Base-by-base conservation (phyloP, 1,140 invertebrate genomes). In the Heliothis subflexa region DNA sequence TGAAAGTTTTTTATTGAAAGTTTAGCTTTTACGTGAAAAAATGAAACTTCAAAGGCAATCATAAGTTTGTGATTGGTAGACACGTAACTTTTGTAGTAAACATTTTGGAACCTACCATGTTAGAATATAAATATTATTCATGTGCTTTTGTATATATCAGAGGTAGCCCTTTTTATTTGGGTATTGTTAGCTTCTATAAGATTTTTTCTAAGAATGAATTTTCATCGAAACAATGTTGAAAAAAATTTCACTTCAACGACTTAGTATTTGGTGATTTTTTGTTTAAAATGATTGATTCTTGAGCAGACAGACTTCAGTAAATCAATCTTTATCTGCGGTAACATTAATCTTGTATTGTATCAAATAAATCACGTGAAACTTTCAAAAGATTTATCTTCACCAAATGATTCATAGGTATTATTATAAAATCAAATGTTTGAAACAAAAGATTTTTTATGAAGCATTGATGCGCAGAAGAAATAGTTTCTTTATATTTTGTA, bases 21-120 rank as follows among this genome's bases (percentile, higher is more conserved):
- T 54, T 71, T n/a, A 71, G 10, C 54, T 25, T 52, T 40, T 7
- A 40, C 25, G 50, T 55, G 68, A 16, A 71, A 54, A 55, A 55
- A 10, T 54, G 18, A 33, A 54, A 10, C 52, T 47, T 45, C 28
- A 21, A 12, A 71, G 45, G 57, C 55, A 47, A 74, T 74, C 57
- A 74, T n/a, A 74, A 61, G 40, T 74, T 74, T 49, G 3, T 74
- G 72, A 61, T 61, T 74, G 33, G 45, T n/a, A 0, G 18, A 49
- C 49, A 2, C 10, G 33, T 49, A 16, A 2, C 40, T 12, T 62
- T 62, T 40, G 55, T 16, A 18, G 25, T 14, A 16, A 47, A 50
- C 40, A 68, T 50, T 68, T 68, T 40, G n/a, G 10, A 21, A 21
- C 21, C 55, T 21, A 21, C 14, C 18, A 21, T 21, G 54, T 25